phyloP scores from a whole-genome alignment of 2,797 vertebrate genomes.

The Sebastes iracundus region DNA sequence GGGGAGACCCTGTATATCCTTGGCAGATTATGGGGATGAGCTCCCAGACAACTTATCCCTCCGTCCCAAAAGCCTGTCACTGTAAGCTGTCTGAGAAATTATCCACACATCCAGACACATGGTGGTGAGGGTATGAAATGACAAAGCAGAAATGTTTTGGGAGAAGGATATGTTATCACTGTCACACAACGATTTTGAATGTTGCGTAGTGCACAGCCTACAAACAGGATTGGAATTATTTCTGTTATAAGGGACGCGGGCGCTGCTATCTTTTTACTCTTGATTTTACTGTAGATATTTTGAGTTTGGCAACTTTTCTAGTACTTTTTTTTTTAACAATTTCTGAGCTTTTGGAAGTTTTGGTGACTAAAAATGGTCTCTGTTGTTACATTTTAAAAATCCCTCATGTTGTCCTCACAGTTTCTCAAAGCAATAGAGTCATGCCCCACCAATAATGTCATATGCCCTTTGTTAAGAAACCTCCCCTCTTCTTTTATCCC shows the following conservation, averaged over 20 bases:
- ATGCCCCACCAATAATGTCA: slow-evolving; percentile 47
- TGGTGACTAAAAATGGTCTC: background rate
- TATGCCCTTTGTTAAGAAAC: slow-evolving; percentile 73
- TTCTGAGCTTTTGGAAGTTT: background rate
- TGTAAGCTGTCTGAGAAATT: slow-evolving; percentile 77
- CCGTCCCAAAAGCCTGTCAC: slow-evolving; percentile 74
- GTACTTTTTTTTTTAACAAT: background rate
- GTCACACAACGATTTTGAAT: slow-evolving; percentile 51
- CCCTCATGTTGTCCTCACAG: background rate
- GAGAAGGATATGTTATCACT: slow-evolving; percentile 67
- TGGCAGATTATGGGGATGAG: slow-evolving; percentile 79
- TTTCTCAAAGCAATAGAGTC: slow-evolving; percentile 22
- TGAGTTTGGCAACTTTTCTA: slow-evolving; percentile 11
- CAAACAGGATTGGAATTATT: slow-evolving; percentile 66
- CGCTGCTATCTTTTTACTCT: slow-evolving; percentile 15
- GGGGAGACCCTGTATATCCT: slow-evolving; percentile 79
- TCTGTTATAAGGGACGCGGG: slow-evolving; percentile 15
- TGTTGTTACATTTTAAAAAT: background rate
- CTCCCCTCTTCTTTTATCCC: slow-evolving; percentile 43
- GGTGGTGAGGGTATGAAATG: slow-evolving; percentile 71
- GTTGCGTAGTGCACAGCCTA: slow-evolving; percentile 57
- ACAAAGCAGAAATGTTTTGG: slow-evolving; percentile 77
- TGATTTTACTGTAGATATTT: slow-evolving; percentile 46
- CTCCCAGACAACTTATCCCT: slow-evolving; percentile 76
- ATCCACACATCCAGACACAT: slow-evolving; percentile 73